Evolutionary conservation across 1,140 invertebrate genomes (phyloP).

Genomic region (Homarus americanus): DNA sequence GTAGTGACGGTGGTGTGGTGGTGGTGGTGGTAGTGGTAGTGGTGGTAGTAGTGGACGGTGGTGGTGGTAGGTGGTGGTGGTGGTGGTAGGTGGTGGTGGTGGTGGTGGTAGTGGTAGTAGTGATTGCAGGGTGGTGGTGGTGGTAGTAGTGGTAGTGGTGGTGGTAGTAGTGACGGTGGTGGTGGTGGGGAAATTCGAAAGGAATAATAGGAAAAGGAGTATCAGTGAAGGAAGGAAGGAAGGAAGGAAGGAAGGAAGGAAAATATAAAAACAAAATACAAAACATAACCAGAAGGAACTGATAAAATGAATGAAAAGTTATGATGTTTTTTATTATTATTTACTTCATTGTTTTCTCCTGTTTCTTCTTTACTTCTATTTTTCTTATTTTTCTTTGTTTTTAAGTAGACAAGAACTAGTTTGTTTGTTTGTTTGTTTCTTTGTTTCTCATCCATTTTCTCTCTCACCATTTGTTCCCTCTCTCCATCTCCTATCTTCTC

Average conservation of each 20-base stretch:
- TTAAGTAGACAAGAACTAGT: too few relatives aligned
- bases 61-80: too few relatives aligned
- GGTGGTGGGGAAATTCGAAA: too few relatives aligned
- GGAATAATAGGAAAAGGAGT: background rate
- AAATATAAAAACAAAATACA: background rate
- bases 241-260: constrained; percentile 1
- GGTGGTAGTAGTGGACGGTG: too few relatives aligned
- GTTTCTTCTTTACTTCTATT: background rate
- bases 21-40: too few relatives aligned
- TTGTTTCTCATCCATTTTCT: background rate
- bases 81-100: too few relatives aligned
- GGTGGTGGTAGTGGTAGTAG: too few relatives aligned
- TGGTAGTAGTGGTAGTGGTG: too few relatives aligned
- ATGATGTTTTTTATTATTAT: background rate
- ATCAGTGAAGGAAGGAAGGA: background rate
- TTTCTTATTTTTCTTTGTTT: background rate
- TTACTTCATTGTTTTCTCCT: background rate
- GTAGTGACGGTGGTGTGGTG: too few relatives aligned
- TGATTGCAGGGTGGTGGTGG: too few relatives aligned
- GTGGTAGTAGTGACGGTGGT: too few relatives aligned
- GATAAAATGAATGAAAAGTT: background rate
- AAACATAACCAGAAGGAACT: background rate
- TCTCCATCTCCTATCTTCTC: background rate
- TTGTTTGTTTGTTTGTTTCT: too few relatives aligned
- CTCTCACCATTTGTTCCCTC: background rate